Conservation (phyloP, 2,888 invertebrate species). For the Noctua comes region DNA sequence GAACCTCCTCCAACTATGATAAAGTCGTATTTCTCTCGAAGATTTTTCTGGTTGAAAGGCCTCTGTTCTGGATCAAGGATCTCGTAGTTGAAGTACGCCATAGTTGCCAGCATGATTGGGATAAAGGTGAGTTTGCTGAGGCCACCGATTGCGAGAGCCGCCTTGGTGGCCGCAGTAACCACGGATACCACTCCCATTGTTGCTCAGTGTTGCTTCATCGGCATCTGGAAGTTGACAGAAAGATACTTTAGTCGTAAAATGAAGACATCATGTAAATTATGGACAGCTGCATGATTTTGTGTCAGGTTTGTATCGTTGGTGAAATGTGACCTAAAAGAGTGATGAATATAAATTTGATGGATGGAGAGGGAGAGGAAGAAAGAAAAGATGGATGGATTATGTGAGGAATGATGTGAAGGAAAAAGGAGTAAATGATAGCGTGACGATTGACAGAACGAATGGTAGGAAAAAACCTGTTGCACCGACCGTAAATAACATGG, state of each 20-base stretch:
- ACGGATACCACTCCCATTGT: constrained; percentile 85
- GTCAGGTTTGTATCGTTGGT: background rate
- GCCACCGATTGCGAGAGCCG: constrained; percentile 93
- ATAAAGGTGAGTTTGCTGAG: constrained; percentile 93
- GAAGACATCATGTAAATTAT: constrained; percentile 20
- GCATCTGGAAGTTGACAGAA: constrained; percentile 68
- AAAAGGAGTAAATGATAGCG: no score
- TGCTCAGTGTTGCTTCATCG: constrained; percentile 70
- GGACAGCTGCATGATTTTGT: background rate
- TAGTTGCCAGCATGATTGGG: constrained; percentile 93
- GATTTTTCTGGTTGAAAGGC: constrained; percentile 92
- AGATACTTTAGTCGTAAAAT: constrained; percentile 14
- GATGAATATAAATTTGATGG: no score
- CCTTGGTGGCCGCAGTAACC: constrained; percentile 92
- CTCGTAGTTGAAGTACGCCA: constrained; percentile 96
- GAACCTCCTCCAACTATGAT: constrained; percentile 95
- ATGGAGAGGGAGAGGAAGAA: no score
- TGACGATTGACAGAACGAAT: no score
- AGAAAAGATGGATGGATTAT: no score
- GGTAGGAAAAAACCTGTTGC: no score
- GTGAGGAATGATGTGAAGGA: no score
- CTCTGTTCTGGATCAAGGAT: constrained; percentile 95
- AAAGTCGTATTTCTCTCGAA: constrained; percentile 95
- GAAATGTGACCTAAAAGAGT: no score
- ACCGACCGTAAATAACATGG: no score